A percentile compares a stretch with the other conserved stretches of the same genome.
Conservation (phyloP, 2,888 invertebrate species). For the Pristionchus exspectatus region DNA sequence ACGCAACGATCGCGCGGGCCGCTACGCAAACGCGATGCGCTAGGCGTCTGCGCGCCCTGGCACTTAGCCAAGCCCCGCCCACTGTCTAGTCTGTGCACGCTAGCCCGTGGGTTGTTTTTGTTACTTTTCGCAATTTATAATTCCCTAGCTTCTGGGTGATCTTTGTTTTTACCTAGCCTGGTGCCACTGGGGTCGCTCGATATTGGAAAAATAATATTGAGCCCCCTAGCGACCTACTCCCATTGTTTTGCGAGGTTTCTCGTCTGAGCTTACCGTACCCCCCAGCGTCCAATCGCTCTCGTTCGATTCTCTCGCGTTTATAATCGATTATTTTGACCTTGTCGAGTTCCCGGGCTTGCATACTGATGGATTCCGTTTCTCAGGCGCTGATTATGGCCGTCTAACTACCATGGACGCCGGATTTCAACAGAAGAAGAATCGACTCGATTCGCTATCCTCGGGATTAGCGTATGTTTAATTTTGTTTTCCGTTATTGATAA, state of each 20-base stretch:
- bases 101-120: neutral
- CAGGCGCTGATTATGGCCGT: constrained; percentile 1
- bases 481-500: too few species aligned
- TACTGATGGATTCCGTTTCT: neutral
- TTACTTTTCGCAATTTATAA: neutral
- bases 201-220: neutral
- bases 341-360: neutral
- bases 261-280: constrained; percentile 1
- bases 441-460: constrained; percentile 51
- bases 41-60: neutral
- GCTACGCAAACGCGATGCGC: neutral
- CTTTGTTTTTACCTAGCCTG: neutral
- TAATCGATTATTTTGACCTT: neutral
- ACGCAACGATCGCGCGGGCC: constrained; percentile 16
- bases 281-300: neutral
- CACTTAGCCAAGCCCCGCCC: constrained; percentile 38
- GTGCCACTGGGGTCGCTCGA: neutral
- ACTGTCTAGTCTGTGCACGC: neutral
- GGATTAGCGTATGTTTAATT: constrained; percentile 16
- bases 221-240: neutral
- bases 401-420: constrained; percentile 47
- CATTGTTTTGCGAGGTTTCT: neutral
- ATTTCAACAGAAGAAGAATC: constrained; percentile 54
- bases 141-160: neutral
- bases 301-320: neutral